Conservation (phyloP, 2,113 vertebrate genomes). For the Potamarius usumacintae region DNA sequence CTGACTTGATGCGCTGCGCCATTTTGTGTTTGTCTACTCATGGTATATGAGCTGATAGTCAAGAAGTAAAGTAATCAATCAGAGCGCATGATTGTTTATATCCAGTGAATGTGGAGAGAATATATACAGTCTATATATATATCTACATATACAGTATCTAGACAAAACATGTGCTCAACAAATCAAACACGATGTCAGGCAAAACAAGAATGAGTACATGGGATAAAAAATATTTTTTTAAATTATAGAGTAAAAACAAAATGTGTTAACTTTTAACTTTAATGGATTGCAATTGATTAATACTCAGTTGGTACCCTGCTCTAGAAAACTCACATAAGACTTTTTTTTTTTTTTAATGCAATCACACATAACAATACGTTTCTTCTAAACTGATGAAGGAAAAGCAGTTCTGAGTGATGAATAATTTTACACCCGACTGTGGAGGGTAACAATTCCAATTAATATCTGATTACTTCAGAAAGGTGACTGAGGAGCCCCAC, state of each 20-base stretch:
- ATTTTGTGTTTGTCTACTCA: too few relatives aligned
- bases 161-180: background rate
- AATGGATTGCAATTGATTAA: background rate
- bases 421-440: background rate
- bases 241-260: background rate
- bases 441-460: conserved; percentile 18
- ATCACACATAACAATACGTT: background rate
- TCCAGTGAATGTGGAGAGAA: too few relatives aligned
- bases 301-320: background rate
- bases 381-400: background rate
- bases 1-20: too few relatives aligned
- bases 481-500: conserved; percentile 16
- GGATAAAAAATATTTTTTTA: too few relatives aligned
- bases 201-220: background rate
- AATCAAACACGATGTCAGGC: background rate
- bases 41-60: too few relatives aligned
- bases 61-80: too few relatives aligned
- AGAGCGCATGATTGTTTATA: too few relatives aligned
- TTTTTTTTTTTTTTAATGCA: background rate
- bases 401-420: background rate
- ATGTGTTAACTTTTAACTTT: background rate
- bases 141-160: too few relatives aligned
- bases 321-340: background rate
- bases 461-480: conserved; percentile 18
- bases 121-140: too few relatives aligned